These are phyloP conservation scores for Tuta absoluta DNA, from an alignment of 2,888 invertebrate genomes.

Conservation along the genomic window DNA sequence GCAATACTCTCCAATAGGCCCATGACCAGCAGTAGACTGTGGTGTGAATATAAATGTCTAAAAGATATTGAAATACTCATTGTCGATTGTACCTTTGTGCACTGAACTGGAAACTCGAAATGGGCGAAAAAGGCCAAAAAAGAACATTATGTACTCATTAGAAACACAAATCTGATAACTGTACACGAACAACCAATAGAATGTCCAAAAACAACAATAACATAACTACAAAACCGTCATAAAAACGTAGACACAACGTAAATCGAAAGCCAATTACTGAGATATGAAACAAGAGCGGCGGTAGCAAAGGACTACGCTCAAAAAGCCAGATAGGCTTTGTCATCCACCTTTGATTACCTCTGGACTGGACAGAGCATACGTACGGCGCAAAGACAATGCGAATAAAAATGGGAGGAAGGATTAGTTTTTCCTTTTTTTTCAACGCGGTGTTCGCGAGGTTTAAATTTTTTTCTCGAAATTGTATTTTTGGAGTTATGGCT, in stretches of 20 bases:
- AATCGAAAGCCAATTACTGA: conserved; percentile 76
- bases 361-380: conserved; percentile 42
- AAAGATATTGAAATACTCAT: no score
- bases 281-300: conserved; percentile 59
- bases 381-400: conserved; percentile 50
- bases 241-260: conserved; percentile 44
- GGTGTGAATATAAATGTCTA: no score
- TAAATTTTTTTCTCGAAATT: conserved; percentile 34
- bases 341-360: conserved; percentile 75
- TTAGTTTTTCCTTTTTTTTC: conserved; percentile 45
- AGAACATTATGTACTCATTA: not conserved
- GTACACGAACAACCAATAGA: conserved; percentile 27
- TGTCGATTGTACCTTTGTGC: no score
- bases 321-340: conserved; percentile 74
- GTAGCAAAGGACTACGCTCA: conserved; percentile 59
- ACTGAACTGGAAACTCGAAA: no score
- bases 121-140: not conserved
- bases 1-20: no score
- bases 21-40: no score
- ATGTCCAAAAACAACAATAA: conserved; percentile 16
- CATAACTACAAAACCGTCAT: conserved; percentile 27
- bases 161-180: not conserved
- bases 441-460: conserved; percentile 31
- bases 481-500: conserved; percentile 7
- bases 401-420: conserved; percentile 49